Conservation (phyloP, 2,113 vertebrate species). For the Mirounga angustirostris region DNA sequence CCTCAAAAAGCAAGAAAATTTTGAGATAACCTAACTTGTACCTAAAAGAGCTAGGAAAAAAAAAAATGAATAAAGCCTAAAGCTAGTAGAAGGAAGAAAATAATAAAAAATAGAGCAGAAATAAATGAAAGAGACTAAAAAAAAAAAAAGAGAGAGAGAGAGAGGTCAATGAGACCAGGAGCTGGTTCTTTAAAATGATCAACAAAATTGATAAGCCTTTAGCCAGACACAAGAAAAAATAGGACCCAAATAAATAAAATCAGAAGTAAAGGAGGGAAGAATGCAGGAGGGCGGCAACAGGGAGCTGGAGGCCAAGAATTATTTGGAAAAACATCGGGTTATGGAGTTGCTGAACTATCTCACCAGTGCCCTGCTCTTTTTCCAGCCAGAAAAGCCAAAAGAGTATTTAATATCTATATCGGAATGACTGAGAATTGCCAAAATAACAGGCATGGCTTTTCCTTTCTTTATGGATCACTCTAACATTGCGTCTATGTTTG, state of each 20-base stretch:
- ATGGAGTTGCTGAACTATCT: constrained; percentile 86
- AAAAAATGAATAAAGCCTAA: background rate
- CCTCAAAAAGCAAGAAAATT: background rate
- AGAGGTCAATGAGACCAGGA: background rate
- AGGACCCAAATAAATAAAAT: background rate
- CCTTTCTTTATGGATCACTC: constrained; percentile 87
- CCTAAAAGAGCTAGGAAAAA: background rate
- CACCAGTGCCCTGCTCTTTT: constrained; percentile 84
- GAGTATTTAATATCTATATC: constrained; percentile 86
- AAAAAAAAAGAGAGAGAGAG: background rate
- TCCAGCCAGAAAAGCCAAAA: constrained; percentile 87
- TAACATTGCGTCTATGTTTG: constrained; percentile 87
- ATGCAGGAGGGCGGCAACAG: background rate
- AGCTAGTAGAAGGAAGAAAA: background rate
- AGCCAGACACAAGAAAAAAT: background rate
- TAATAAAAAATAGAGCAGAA: background rate
- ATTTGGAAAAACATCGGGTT: constrained; percentile 85
- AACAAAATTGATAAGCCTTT: background rate
- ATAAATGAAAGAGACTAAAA: background rate
- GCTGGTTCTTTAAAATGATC: too few species aligned
- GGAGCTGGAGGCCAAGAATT: constrained; percentile 79
- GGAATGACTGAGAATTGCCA: constrained; percentile 83
- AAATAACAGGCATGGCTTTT: constrained; percentile 56
- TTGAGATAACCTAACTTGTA: background rate
- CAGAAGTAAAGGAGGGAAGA: background rate